Evolutionary conservation across 2,888 invertebrate species (phyloP), one percentile per base, ranked within the genome.

Genomic region (Tricholauxania praeusta): DNA sequence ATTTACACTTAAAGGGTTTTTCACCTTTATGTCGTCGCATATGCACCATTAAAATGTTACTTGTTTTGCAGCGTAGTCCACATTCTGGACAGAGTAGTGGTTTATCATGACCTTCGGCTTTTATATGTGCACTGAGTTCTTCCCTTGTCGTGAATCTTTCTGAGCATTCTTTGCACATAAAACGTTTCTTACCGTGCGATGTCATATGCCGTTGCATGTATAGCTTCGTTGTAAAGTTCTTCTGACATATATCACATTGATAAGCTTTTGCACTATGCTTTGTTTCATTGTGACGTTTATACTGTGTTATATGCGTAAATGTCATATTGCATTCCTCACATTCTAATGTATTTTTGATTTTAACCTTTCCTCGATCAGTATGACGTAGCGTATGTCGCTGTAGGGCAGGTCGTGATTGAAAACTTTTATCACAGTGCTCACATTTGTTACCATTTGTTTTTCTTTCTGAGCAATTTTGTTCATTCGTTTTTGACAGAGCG

Each of bases 61-160:
- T 89, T 47, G 89, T 81, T 51, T 89, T 88, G 79, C 89, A 90
- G 55, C 89, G 79, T 48, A 89, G 86, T 3, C 89, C 90, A 78
- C 89, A 90, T 77, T 89, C 89, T 0, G 89, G 89, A 79, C 89
- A 90, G 32, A 90, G 81, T 79, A 88, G 89, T 71, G 89, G 89
- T 78, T 89, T 89, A 71, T 89, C 89, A 74, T 88, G 88, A 67
- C 79, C 78, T 73, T 89, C 89, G 72, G 88, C 87, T 79, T 89
- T 89, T 78, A 86, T 85, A 78, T 89, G 90, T 75, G 88, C 87
- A 4, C 85, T 87, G 6, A 89, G 80, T 77, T 89, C 88, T 2
- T 88, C 86, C 75, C 88, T 89, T 0, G 87, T 87, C n/a, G 86
- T 72, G 74, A 83, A 85, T 14, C 78, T 77, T 67, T 78, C 75